Evolutionary conservation across 2,797 vertebrate genomes (phyloP), one percentile per base, ranked within the genome.

Genomic region (Phataginus tricuspis): DNA sequence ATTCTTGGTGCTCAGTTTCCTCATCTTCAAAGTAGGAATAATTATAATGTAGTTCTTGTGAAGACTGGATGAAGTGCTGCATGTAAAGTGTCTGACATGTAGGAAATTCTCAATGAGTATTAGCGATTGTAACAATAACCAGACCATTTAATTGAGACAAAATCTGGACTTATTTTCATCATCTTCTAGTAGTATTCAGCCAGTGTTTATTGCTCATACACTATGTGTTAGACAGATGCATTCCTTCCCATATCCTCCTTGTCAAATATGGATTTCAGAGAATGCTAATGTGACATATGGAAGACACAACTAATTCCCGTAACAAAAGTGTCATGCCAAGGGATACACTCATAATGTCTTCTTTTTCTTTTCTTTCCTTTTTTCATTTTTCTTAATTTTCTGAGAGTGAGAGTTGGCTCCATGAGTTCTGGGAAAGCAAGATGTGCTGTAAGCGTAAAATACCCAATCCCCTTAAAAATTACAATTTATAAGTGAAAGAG

Each of bases 221-320:
- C 55, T 90, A 3, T 61, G n/a, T 51, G 16, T 74, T 49, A 59
- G 66, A 63, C 18, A 83, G 59, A 95, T 57, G 49, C 39, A 63
- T 57, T 93, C 69, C 15, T 86, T 90, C 64, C 19, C 31, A 27
- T 69, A 86, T 45, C 15, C 7, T 86, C 39, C 45, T 37, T 83
- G 69, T 92, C 64, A 93, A 85, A 91, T 85, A 72, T 14, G 14
- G 5, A 90, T 96, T 96, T 88, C 39, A 91, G 66, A 14, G n/a
- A 86, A 93, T 64, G 69, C 37, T 57, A 27, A 71, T 66, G 68
- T 91, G 51, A 66, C 51, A 51, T 72, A 45, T 68, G 75, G 37
- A 86, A 92, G 83, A 91, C 87, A 72, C 31, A 79, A 77, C 12
- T 75, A 68, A 92, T 79, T 93, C 91, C 69, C 71, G 37, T 87